A percentile compares a stretch with the other conserved stretches of the same genome.
phyloP scores from a whole-genome alignment of 1,140 invertebrate species.

The Hirudo medicinalis region DNA sequence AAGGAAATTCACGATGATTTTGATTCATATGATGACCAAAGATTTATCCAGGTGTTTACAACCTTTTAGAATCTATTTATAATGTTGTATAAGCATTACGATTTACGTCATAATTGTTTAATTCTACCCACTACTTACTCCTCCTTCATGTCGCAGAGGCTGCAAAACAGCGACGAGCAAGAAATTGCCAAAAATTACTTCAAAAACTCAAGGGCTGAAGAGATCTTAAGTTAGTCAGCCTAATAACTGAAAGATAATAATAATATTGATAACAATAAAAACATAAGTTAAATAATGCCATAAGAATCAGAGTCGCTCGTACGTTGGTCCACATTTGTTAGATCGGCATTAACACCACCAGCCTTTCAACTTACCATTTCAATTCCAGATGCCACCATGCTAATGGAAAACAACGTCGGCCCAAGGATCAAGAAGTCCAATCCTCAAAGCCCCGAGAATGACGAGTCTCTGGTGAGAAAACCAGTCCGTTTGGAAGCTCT shows the following conservation, averaged over 20 bases:
- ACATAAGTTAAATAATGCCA: neutral
- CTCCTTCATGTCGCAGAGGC: slow-evolving; percentile 14
- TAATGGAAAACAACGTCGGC: neutral
- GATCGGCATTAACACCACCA: too few species aligned
- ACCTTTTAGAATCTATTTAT: too few species aligned
- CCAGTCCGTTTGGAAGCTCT: neutral
- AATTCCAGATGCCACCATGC: too few species aligned
- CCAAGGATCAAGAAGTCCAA: neutral
- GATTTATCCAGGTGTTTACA: too few species aligned
- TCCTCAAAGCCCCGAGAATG: neutral
- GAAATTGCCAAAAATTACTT: slow-evolving; percentile 20
- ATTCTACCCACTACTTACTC: neutral
- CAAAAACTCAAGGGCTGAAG: slow-evolving; percentile 7
- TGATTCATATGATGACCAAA: too few species aligned
- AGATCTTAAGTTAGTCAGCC: slow-evolving; percentile 10
- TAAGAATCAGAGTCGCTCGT: too few species aligned
- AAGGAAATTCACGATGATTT: too few species aligned
- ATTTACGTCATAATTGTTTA: too few species aligned
- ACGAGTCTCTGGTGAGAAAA: neutral
- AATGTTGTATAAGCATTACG: too few species aligned
- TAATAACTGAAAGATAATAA: neutral
- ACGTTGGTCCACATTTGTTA: too few species aligned
- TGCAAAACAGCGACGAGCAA: slow-evolving; percentile 15
- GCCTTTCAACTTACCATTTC: too few species aligned
- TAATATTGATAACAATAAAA: slow-evolving; percentile 5